phyloP scores from a whole-genome alignment of 2,888 invertebrate genomes.

The Euplagia quadripunctaria region DNA sequence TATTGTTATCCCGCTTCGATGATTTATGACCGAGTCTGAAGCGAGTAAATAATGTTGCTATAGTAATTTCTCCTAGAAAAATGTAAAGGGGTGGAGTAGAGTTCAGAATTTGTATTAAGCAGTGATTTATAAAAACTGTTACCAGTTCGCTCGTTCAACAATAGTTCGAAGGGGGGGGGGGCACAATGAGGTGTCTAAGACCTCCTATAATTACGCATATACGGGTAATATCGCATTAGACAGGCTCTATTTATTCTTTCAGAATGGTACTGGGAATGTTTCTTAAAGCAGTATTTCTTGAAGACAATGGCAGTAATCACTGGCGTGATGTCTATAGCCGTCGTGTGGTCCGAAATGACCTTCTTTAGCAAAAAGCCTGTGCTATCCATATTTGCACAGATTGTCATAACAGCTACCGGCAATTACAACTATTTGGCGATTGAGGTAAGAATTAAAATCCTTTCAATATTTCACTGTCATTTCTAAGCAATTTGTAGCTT shows the following conservation, averaged over 20 bases:
- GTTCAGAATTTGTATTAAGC: too few relatives aligned
- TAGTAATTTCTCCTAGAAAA: too few relatives aligned
- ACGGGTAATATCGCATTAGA: neutral
- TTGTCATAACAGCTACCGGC: conserved; percentile 93
- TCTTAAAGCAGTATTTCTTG: conserved; percentile 92
- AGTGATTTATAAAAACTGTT: neutral
- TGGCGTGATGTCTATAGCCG: conserved; percentile 93
- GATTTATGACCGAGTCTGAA: too few relatives aligned
- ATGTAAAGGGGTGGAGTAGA: too few relatives aligned
- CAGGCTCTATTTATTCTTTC: conserved; percentile 39
- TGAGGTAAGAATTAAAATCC: conserved; percentile 89
- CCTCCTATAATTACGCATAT: too few relatives aligned
- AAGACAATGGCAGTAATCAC: conserved; percentile 91
- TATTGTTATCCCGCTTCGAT: too few relatives aligned
- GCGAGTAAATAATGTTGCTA: too few relatives aligned
- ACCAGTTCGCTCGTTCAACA: neutral
- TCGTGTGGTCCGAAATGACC: conserved; percentile 99
- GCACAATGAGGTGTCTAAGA: too few relatives aligned
- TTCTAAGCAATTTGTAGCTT: too few relatives aligned
- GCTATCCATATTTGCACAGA: conserved; percentile 98
- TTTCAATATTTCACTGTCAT: too few relatives aligned
- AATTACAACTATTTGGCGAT: conserved; percentile 97
- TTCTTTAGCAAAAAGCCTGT: conserved; percentile 98
- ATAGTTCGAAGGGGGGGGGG: neutral
- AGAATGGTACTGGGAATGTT: conserved; percentile 99